Conservation (phyloP, 2,888 invertebrate genomes). For the Neocrepidodera transversa region DNA sequence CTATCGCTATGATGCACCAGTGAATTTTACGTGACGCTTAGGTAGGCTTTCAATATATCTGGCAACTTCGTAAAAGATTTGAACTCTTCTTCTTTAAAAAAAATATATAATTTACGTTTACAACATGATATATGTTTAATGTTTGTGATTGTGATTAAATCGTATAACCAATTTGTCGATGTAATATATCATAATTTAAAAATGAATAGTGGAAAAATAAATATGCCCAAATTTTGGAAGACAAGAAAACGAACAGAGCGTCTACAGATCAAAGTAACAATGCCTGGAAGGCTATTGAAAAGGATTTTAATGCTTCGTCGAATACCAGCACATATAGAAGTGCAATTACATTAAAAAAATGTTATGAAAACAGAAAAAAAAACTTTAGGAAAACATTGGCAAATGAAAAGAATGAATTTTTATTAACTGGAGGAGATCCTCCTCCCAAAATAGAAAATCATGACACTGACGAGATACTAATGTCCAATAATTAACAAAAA, state of each 20-base stretch:
- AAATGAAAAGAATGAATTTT: slow-evolving; percentile 6
- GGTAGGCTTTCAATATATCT: too few species aligned
- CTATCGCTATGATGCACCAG: too few species aligned
- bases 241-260: slow-evolving; percentile 6
- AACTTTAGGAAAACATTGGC: slow-evolving; percentile 10
- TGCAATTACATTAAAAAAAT: slow-evolving; percentile 14
- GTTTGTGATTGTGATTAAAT: too few species aligned
- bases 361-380: slow-evolving; percentile 14
- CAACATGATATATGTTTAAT: too few species aligned
- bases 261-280: not conserved
- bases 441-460: not conserved
- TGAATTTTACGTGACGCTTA: too few species aligned
- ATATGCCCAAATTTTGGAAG: slow-evolving; percentile 8
- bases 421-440: slow-evolving; percentile 7
- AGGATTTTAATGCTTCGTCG: not conserved
- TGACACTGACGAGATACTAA: not conserved
- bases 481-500: too few species aligned
- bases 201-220: too few species aligned
- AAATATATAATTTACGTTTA: too few species aligned
- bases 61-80: too few species aligned
- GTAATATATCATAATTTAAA: too few species aligned
- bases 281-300: slow-evolving; percentile 4
- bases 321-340: slow-evolving; percentile 5
- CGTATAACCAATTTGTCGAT: too few species aligned
- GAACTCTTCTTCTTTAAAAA: too few species aligned